phyloP scores from a whole-genome alignment of 1,140 invertebrate genomes.

The Epicauta chinensis region DNA sequence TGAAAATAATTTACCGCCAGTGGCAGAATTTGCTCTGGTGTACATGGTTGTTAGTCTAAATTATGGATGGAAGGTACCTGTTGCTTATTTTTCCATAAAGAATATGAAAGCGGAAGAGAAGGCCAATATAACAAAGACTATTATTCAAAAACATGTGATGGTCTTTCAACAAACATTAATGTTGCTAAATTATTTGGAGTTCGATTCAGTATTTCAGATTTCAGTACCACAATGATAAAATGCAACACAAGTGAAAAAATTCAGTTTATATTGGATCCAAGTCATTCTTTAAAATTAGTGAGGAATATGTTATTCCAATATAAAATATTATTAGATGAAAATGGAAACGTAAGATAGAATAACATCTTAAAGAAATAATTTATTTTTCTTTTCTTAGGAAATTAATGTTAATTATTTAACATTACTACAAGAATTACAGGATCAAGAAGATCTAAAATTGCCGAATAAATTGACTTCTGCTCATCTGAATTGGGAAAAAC shows the following conservation, averaged over 20 bases:
- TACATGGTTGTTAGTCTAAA: slow-evolving; percentile 37
- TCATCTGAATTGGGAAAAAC: slow-evolving; percentile 27
- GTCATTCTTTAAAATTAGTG: slow-evolving; percentile 19
- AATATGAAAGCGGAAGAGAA: slow-evolving; percentile 22
- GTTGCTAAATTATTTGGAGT: slow-evolving; percentile 27
- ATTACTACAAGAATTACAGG: slow-evolving; percentile 20
- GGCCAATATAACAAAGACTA: slow-evolving; percentile 21
- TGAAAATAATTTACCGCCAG: slow-evolving; percentile 16
- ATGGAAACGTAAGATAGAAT: slow-evolving; percentile 15
- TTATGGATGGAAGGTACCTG: slow-evolving; percentile 36
- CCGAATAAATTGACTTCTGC: slow-evolving; percentile 28
- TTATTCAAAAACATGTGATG: slow-evolving; percentile 28
- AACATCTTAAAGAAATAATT: neutral
- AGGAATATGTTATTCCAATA: slow-evolving; percentile 15
- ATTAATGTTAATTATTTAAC: slow-evolving; percentile 17
- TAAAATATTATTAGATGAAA: slow-evolving; percentile 21
- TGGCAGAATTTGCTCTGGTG: slow-evolving; percentile 33
- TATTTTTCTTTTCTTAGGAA: neutral
- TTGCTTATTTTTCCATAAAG: slow-evolving; percentile 39
- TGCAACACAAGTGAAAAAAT: slow-evolving; percentile 8
- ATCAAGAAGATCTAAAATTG: slow-evolving; percentile 20
- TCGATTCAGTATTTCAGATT: slow-evolving; percentile 26
- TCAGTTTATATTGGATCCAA: slow-evolving; percentile 15
- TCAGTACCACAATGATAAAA: slow-evolving; percentile 15
- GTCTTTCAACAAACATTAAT: slow-evolving; percentile 27